Base-by-base conservation (phyloP, 2,888 invertebrate genomes). In the Tetragonisca angustula region DNA sequence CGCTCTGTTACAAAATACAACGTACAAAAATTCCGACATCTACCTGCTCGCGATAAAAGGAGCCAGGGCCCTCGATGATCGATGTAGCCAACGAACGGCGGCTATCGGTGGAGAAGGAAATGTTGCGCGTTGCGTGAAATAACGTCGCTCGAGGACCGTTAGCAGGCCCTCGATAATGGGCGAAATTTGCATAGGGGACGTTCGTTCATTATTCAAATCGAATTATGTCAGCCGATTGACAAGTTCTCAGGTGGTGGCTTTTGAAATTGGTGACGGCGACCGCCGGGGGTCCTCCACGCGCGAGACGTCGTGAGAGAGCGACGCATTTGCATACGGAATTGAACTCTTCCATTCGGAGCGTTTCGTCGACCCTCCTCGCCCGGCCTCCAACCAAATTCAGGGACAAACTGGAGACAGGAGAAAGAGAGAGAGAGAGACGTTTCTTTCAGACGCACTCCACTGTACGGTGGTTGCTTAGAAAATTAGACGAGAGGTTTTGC, bases 151-250 rank as follows among this genome's bases (percentile, higher is more conserved):
- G 79, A 76, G 79, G 85, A 91, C 91, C 91, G 91, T 91, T 91
- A 90, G 67, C 82, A 59, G 87, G 79, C 76, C 89, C 81, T 80
- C 90, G 82, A 89, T 91, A 90, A 92, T 91, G 77, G 91, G 84
- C 81, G 86, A 91, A 93, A 94, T 94, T 93, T 94, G 93, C 93
- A 93, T 94, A 93, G 93, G 92, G 93, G 91, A 91, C 90, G 84
- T 87, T 87, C 88, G 90, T 89, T 91, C 91, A 91, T 92, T 91
- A 92, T 92, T 91, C 92, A 90, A 92, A 93, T 93, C 92, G 92
- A 93, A 93, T 93, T 91, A 92, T 86, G 90, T 92, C 92, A 92
- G 87, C 91, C 92, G 92, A 92, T 91, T 91, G 92, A 91, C 91
- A 90, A 91, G 91, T 91, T 87, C 91, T 90, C 92, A 89, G 91